A percentile compares a stretch with the other conserved stretches of the same genome.
phyloP scores from a whole-genome alignment of 2,888 invertebrate species.

The Drosophila bunnanda region DNA sequence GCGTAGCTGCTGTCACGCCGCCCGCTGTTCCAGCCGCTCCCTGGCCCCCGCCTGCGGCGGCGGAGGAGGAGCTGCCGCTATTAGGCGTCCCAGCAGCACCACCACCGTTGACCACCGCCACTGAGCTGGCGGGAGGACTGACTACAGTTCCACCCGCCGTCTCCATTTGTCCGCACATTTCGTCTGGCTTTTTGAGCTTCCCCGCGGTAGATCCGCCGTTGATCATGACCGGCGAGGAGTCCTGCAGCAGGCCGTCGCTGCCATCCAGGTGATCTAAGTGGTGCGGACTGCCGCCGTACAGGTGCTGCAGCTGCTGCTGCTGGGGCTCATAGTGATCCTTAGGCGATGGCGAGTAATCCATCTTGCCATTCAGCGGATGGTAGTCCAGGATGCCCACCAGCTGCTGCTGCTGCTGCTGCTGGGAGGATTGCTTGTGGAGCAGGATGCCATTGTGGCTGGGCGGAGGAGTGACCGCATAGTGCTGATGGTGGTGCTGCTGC shows the following conservation, averaged over 20 bases:
- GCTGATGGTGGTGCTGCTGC: slow-evolving; percentile 72
- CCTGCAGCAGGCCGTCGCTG: slow-evolving; percentile 39
- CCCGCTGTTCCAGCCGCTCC: slow-evolving; percentile 28
- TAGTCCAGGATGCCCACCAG: slow-evolving; percentile 78
- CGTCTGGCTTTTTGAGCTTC: slow-evolving; percentile 72
- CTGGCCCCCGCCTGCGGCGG: slow-evolving; percentile 21
- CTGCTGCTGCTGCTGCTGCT: slow-evolving; percentile 74
- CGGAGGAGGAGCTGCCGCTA: slow-evolving; percentile 38
- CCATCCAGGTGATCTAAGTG: slow-evolving; percentile 61
- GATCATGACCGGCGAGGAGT: slow-evolving; percentile 37
- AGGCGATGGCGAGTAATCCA: slow-evolving; percentile 82
- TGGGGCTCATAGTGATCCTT: slow-evolving; percentile 82
- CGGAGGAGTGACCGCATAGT: slow-evolving; percentile 78
- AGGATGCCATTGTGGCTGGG: slow-evolving; percentile 72
- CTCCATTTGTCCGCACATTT: slow-evolving; percentile 70
- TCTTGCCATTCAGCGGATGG: slow-evolving; percentile 80
- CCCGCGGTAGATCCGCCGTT: slow-evolving; percentile 43
- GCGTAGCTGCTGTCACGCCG: slow-evolving; percentile 23
- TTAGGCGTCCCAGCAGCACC: slow-evolving; percentile 38
- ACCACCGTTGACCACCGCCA: slow-evolving; percentile 15
- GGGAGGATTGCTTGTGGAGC: slow-evolving; percentile 59
- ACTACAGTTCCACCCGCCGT: slow-evolving; percentile 16
- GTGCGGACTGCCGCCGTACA: slow-evolving; percentile 81
- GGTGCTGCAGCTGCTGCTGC: slow-evolving; percentile 74
- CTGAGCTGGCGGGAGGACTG: slow-evolving; percentile 11